Conservation (phyloP, 1,140 invertebrate species). For the Luehdorfia chinensis region DNA sequence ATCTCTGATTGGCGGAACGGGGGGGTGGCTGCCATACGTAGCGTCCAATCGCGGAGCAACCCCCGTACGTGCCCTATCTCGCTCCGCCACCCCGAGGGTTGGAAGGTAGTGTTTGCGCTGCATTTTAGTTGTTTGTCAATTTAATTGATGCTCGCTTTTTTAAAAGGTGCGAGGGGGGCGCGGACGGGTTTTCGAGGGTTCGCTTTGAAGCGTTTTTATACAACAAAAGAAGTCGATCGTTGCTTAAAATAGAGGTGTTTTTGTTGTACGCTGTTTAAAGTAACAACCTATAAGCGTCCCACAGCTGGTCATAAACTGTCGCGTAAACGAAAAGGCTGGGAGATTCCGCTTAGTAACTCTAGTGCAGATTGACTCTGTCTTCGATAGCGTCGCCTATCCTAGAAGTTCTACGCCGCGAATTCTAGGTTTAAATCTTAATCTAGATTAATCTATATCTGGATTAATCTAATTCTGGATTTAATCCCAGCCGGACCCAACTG, state of each 20-base stretch:
- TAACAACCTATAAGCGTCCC: neutral
- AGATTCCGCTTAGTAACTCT: too few species aligned
- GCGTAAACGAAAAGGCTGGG: too few species aligned
- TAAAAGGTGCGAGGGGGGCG: slow-evolving; percentile 22
- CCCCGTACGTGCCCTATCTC: slow-evolving; percentile 54
- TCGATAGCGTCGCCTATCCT: too few species aligned
- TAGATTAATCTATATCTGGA: too few species aligned
- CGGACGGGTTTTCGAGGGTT: neutral
- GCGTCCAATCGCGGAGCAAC: slow-evolving; percentile 40
- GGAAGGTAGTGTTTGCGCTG: slow-evolving; percentile 55
- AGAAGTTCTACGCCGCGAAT: too few species aligned
- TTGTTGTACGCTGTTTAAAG: slow-evolving; percentile 7
- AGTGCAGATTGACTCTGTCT: too few species aligned
- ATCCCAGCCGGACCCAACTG: too few species aligned
- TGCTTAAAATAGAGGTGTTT: too few species aligned
- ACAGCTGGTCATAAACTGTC: too few species aligned
- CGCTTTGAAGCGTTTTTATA: slow-evolving; percentile 28
- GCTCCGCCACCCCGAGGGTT: slow-evolving; percentile 41
- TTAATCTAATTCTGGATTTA: too few species aligned
- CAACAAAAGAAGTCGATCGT: slow-evolving; percentile 14
- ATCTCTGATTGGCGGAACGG: slow-evolving; percentile 36
- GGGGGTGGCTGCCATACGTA: slow-evolving; percentile 29
- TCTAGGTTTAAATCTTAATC: too few species aligned
- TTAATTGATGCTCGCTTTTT: slow-evolving; percentile 62
- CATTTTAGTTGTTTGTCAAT: slow-evolving; percentile 61